Evolutionary conservation across 2,113 vertebrate genomes (phyloP), one percentile per base, ranked within the genome.

Genomic region (Bambusicola thoracicus): DNA sequence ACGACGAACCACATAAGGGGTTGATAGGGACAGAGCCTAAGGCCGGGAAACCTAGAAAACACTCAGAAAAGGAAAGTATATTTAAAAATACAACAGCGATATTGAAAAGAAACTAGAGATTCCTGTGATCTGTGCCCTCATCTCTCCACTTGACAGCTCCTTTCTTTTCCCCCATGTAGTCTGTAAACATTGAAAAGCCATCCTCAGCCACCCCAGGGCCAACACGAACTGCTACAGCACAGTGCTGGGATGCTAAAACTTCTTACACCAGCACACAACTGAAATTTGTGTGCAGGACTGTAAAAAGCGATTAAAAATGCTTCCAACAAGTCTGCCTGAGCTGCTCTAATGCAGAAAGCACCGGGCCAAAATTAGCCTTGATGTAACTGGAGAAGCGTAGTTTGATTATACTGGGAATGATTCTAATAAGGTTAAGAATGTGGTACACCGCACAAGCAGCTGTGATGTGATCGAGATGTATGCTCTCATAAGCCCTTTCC

Each of bases 391-490:
- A 9, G 7, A 55, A 59, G 24, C 5, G 8, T 2, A 72, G 46
- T n/a, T 65, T 8, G 13, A 43, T 74, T 38, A 48, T 8, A 81
- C 2, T 27, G 62, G 20, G 46, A 55, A 51, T 34, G 38, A 51
- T 21, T 53, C 12, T 49, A 56, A 36, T 8, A 38, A 53, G 27
- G 18, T 67, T 6, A 41, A 61, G 30, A 67, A 36, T 16, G 8
- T 2, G 10, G 24, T 24, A 24, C 53, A 10, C 30, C 41, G 41
- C 32, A 15, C 30, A 69, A 34, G 34, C 34, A 44, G 5, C 10
- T n/a, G 15, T 1, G 17, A 48, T 3, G 13, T 3, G 13, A 73
- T 0, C 3, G 1, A 2, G 24, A 13, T 2, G 4, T 55, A 29
- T 34, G 68, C 11, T 70, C 68, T 0, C 36, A 8, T 5, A 74